phyloP scores from a whole-genome alignment of 2,888 invertebrate species.

The Dugesia japonica region DNA sequence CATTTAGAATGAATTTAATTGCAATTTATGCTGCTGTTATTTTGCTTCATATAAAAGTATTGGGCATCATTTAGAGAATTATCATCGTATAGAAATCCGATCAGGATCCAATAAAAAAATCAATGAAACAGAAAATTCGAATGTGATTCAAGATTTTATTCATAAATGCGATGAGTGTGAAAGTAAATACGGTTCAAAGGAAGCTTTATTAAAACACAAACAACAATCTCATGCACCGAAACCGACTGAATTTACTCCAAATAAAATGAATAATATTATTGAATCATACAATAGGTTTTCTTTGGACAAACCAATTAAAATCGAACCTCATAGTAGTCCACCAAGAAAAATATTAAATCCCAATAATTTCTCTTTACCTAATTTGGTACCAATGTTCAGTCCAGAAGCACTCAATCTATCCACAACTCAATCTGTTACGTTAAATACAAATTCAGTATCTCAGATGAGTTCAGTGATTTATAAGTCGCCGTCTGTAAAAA shows the following conservation, averaged over 20 bases:
- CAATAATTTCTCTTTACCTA: not conserved
- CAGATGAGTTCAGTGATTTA: not conserved
- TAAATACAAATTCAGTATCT: not conserved
- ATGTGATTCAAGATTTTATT: not conserved
- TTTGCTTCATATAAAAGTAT: slow-evolving; percentile 3
- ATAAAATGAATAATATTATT: not conserved
- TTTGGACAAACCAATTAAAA: not conserved
- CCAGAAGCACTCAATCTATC: not conserved
- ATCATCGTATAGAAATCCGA: not conserved
- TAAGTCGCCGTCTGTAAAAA: not conserved
- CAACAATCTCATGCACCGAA: not conserved
- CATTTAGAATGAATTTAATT: slow-evolving; percentile 10
- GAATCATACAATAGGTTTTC: not conserved
- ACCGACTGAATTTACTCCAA: not conserved
- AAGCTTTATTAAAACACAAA: not conserved
- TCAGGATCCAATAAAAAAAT: not conserved
- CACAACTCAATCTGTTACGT: not conserved
- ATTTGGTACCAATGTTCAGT: not conserved
- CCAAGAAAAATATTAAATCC: not conserved
- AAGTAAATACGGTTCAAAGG: not conserved
- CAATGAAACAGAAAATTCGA: not conserved
- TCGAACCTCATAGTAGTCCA: not conserved
- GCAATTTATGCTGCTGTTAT: slow-evolving; percentile 3
- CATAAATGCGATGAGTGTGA: not conserved
- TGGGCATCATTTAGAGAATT: not conserved